Evolutionary conservation across 2,797 vertebrate genomes (phyloP).

Genomic region (Scolopax bukidnonensis): DNA sequence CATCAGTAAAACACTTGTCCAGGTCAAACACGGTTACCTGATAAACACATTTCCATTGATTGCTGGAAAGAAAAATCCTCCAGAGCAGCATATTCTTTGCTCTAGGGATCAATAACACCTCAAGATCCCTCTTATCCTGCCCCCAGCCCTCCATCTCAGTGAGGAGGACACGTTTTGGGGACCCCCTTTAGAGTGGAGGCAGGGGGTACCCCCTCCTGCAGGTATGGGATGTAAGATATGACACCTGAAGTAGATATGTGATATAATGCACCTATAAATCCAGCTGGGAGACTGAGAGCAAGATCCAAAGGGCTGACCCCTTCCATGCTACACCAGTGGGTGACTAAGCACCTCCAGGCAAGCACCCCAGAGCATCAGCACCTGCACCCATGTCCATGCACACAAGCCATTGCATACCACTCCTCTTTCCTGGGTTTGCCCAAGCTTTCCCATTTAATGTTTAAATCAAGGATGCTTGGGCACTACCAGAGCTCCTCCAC

Average conservation of each 20-base stretch:
- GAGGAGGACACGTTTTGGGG: background rate
- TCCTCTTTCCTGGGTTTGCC: background rate
- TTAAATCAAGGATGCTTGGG: background rate
- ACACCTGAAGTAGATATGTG: fast-evolving
- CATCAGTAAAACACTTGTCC: slow-evolving; percentile 23
- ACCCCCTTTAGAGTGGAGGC: background rate
- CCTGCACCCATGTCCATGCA: background rate
- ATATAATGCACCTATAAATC: background rate
- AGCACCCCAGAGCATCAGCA: fast-evolving
- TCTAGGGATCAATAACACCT: slow-evolving; percentile 5
- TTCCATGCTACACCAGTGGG: fast-evolving
- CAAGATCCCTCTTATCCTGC: background rate
- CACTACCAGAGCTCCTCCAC: background rate
- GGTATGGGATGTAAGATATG: too few species aligned
- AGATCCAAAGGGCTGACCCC: background rate
- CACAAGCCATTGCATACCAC: fast-evolving
- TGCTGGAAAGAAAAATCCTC: slow-evolving; percentile 44
- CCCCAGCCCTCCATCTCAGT: background rate
- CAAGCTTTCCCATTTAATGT: too few species aligned
- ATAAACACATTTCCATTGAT: slow-evolving; percentile 70
- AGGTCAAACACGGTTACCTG: slow-evolving; percentile 3
- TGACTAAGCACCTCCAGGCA: background rate
- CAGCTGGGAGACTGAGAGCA: background rate
- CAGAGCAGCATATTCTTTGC: background rate
- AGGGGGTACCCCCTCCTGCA: background rate